Base-by-base conservation (phyloP, 2,888 invertebrate species). In the Mantis religiosa region DNA sequence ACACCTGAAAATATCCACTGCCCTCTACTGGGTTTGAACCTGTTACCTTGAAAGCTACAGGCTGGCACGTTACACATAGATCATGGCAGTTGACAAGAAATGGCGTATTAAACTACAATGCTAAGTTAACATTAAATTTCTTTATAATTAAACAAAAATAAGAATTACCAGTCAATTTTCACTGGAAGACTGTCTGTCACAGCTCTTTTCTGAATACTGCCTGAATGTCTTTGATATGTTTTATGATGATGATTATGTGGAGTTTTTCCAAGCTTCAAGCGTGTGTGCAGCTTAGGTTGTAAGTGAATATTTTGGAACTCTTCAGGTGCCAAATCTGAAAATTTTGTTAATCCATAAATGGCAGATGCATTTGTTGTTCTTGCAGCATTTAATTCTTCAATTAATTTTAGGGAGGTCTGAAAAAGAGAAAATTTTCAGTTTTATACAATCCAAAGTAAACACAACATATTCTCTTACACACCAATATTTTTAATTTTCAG, bases 271-370 rank as follows among this genome's bases (percentile, higher is more conserved):
- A 81, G 71, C 84, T 88, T 90, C 15, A 90, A 41, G 85, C 90
- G 90, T 82, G 90, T 91, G 87, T 91, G 88, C 54, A 93, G 91
- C 89, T 92, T 91, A 85, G 92, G 91, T 90, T 92, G 91, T 89
- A 94, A 91, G 90, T 95, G 94, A 28, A 93, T 91, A 1, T 94
- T 93, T 91, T 92, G 93, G 91, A 95, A 96, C 92, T 96, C 96
- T 12, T 94, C 92, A 90, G 94, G 94, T 9, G 95, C 95, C 93
- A 96, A 93, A 91, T 96, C 96, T 7, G 96, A 95, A 90, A 95
- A 94, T 88, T 93, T 93, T 1, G 95, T 96, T 0, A 95, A 91
- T 3, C 96, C 96, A 92, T 94, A 96, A 34, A 92, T 92, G 0
- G 95, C 95, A 91, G 93, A 92, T 28, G 93, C 93, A 14, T 93